Conservation (phyloP, 2,113 vertebrate genomes). For the Opisthocomus hoazin region DNA sequence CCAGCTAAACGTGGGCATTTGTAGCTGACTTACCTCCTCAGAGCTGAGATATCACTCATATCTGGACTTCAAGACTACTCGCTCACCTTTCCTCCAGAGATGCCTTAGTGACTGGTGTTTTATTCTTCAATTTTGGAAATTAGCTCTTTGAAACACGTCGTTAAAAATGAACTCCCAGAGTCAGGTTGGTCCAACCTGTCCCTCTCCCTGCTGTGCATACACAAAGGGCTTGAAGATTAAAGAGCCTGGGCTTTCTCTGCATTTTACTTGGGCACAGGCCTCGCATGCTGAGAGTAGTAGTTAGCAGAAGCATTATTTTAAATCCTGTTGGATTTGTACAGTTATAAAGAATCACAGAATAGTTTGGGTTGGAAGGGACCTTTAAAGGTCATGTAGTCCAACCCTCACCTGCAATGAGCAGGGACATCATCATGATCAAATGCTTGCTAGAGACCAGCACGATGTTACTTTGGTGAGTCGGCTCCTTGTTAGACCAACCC, state of each 20-base stretch:
- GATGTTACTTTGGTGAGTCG: background rate
- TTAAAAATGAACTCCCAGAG: background rate
- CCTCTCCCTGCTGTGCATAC: background rate
- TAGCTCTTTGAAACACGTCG: background rate
- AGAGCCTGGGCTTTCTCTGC: background rate
- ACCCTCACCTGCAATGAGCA: too few species aligned
- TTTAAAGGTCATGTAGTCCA: too few species aligned
- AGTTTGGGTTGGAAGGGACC: too few species aligned
- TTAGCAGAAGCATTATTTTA: background rate
- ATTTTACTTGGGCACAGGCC: background rate
- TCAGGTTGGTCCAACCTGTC: background rate
- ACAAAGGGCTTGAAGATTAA: background rate
- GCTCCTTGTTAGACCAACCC: fast-evolving
- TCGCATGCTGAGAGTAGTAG: fast-evolving
- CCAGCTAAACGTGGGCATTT: background rate
- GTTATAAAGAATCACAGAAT: too few species aligned
- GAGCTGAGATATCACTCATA: background rate
- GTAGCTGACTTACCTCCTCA: background rate
- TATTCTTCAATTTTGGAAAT: background rate
- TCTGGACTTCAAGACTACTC: background rate
- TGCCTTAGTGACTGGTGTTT: background rate
- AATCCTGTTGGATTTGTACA: background rate
- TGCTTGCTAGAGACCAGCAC: background rate
- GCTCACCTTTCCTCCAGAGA: background rate
- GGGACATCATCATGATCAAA: background rate